Conservation (phyloP, 2,888 invertebrate genomes). For the Lymantria dispar region DNA sequence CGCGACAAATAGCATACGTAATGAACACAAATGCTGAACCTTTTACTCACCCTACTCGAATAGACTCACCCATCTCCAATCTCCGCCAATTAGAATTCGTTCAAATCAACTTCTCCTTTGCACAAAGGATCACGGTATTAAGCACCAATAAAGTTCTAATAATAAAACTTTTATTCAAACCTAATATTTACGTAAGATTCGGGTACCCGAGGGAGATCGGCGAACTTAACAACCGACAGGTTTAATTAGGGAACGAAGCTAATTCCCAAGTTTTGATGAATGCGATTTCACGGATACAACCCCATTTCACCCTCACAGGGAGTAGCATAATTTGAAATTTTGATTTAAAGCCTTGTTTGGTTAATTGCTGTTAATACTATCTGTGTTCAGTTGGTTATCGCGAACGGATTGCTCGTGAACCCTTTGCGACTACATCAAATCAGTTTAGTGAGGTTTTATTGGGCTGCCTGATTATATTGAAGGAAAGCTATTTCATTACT, state of each 20-base stretch:
- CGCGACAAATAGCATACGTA: too few species aligned
- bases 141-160: conserved; percentile 59
- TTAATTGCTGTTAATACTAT: conserved; percentile 59
- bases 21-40: background rate
- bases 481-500: too few species aligned
- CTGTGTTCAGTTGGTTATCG: conserved; percentile 24
- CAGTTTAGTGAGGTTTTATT: conserved; percentile 21
- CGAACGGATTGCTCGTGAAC: conserved; percentile 17
- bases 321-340: conserved; percentile 69
- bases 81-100: conserved; percentile 35
- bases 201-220: conserved; percentile 42
- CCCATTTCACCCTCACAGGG: conserved; percentile 39
- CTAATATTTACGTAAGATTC: conserved; percentile 71
- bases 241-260: conserved; percentile 75
- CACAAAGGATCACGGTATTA: conserved; percentile 41
- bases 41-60: conserved; percentile 1
- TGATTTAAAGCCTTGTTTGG: conserved; percentile 64
- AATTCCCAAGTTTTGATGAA: conserved; percentile 80
- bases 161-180: conserved; percentile 70
- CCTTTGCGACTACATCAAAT: conserved; percentile 24
- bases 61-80: conserved; percentile 7
- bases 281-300: conserved; percentile 72
- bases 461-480: conserved; percentile 3
- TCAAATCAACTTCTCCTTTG: conserved; percentile 40
- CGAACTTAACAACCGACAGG: conserved; percentile 68